Percentiles rank a stretch among this genome's conserved stretches.
These are phyloP conservation scores for Dufourea novaeangliae DNA, from an alignment of 1,140 invertebrate genomes.

Conservation along the genomic window DNA sequence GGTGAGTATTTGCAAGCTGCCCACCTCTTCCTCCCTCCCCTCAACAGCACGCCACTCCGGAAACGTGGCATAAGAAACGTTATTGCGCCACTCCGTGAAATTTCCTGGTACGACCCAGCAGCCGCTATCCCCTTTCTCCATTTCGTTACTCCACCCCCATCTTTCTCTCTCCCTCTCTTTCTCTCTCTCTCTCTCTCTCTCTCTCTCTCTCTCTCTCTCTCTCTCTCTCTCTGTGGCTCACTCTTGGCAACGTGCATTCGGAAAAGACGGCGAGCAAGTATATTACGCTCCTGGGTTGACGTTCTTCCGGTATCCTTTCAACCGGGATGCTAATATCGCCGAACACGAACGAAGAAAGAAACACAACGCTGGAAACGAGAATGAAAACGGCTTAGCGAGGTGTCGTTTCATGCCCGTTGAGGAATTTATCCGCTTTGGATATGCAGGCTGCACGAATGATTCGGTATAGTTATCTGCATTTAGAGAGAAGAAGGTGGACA, in stretches of 20 bases:
- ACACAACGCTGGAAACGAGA: constrained; percentile 12
- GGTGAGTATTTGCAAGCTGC: constrained; percentile 55
- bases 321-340: constrained; percentile 39
- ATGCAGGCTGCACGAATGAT: no score
- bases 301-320: constrained; percentile 47
- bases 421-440: constrained; percentile 28
- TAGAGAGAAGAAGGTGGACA: no score
- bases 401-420: neutral
- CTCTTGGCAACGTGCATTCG: constrained; percentile 44
- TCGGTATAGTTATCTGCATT: no score
- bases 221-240: neutral
- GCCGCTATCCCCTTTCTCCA: constrained; percentile 39
- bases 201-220: neutral
- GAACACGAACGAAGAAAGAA: constrained; percentile 30
- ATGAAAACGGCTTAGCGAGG: neutral
- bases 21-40: constrained; percentile 19
- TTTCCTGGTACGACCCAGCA: constrained; percentile 58
- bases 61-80: constrained; percentile 65
- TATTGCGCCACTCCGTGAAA: constrained; percentile 64
- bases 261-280: constrained; percentile 58
- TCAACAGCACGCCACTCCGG: constrained; percentile 58
- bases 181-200: neutral
- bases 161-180: neutral
- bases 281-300: constrained; percentile 55
- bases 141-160: neutral